Base-by-base conservation (phyloP, 2,113 vertebrate species). In the Grammomys dolichurus region DNA sequence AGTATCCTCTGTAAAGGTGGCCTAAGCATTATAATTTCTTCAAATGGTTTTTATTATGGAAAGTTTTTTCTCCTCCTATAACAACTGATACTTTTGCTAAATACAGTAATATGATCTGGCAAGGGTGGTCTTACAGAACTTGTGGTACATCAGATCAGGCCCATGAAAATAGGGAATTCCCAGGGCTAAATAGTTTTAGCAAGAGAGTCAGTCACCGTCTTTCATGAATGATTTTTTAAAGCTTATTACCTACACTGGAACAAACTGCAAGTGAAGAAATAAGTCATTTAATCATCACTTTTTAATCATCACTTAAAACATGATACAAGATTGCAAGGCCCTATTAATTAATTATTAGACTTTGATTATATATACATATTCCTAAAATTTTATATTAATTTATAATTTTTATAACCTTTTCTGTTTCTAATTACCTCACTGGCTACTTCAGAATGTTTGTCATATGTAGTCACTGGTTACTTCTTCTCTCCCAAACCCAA, bases 301-400 rank as follows among this genome's bases (percentile, higher is more conserved):
- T 51, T 51, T 51, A 51, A 51, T 51, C 51, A 51, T 51, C 60
- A 58, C 70, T 63, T 80, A 28, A 24, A 69, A 3, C 20, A 65
- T 46, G 26, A 67, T 80, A 31, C 58, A 82, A 82, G 63, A 11
- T 24, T 80, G 22, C 12, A 51, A 10, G 2, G 5, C 10, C 28
- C 8, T 63, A 48, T 56, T 89, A 93, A 82, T 60, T 69, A 56
- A 82, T 60, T 69, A 56, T 48, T 87, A 4, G 89, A 73, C 19
- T 56, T 90, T 91, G 7, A 76, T 82, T 36, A 46, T 81, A 46
- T 20, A 46, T 91, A n/a, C 16, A 54, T 72, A 5, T 12, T 85
- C 4, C 87, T 40, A 58, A 43, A 75, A 73, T 89, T 16, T 92
- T 4, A 72, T 91, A 56, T 91, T 89, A 80, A 63, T 73, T 91